phyloP scores from a whole-genome alignment of 2,797 vertebrate genomes.

The Sciurus vulgaris region DNA sequence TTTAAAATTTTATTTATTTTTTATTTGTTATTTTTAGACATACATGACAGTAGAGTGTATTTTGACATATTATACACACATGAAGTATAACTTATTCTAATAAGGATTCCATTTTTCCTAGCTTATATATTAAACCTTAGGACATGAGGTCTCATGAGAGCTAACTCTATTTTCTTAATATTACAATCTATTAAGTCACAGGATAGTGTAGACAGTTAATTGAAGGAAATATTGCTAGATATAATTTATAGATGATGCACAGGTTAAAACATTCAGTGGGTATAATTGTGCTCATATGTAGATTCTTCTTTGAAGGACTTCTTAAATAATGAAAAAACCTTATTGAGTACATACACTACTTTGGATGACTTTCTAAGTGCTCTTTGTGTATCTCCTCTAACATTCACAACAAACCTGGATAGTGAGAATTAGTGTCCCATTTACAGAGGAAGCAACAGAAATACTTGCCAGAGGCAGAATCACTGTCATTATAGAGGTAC shows the following conservation, averaged over 20 bases:
- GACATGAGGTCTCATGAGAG: not conserved
- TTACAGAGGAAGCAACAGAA: slow-evolving; percentile 7
- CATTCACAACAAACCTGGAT: not conserved
- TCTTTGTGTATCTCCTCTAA: not conserved
- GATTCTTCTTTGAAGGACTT: slow-evolving; percentile 29
- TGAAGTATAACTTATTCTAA: too few relatives aligned
- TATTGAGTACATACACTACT: not conserved
- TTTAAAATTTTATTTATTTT: too few relatives aligned
- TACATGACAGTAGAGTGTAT: too few relatives aligned
- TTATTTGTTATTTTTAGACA: too few relatives aligned
- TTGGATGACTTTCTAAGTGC: not conserved
- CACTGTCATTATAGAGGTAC: not conserved
- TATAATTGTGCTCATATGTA: not conserved
- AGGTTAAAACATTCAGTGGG: not conserved
- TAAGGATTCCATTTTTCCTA: not conserved
- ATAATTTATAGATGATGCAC: not conserved
- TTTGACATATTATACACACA: too few relatives aligned
- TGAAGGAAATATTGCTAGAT: slow-evolving; percentile 28
- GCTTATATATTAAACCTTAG: not conserved
- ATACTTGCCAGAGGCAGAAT: not conserved
- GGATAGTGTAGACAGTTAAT: not conserved
- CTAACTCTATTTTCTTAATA: not conserved
- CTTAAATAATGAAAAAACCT: not conserved
- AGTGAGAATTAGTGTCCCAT: not conserved
- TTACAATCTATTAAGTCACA: not conserved